A percentile compares a stretch with the other conserved stretches of the same genome.
Evolutionary conservation across 2,113 vertebrate species (phyloP).

Genomic region (Tretioscincus oriximinensis): DNA sequence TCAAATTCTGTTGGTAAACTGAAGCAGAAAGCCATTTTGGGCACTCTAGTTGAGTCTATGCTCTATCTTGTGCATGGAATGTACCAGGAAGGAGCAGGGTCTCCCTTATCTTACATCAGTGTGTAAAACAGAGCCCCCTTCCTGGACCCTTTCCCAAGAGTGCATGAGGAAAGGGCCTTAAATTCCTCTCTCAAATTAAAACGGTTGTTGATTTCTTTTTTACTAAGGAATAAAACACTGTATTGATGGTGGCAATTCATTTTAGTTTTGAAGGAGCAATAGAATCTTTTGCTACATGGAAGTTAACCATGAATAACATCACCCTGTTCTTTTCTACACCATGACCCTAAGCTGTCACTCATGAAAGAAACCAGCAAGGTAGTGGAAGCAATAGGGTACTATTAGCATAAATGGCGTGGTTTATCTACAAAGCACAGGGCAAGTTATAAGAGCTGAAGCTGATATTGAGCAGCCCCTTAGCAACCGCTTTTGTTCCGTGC

Average conservation of each 20-base stretch:
- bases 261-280: neutral
- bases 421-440: slow-evolving; percentile 7
- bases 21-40: too few species aligned
- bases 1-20: too few species aligned
- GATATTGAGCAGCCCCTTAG: slow-evolving; percentile 5
- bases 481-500: slow-evolving; percentile 21
- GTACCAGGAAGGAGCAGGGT: too few species aligned
- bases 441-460: neutral
- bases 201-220: neutral
- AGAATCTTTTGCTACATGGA: neutral
- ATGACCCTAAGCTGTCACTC: slow-evolving; percentile 4
- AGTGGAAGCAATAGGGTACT: neutral
- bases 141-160: too few species aligned
- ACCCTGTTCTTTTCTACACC: neutral
- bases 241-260: neutral
- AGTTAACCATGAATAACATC: neutral
- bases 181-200: too few species aligned
- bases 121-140: too few species aligned
- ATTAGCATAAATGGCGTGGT: slow-evolving; percentile 24
- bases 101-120: too few species aligned
- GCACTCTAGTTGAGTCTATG: too few species aligned
- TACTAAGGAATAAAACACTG: neutral
- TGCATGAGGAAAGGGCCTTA: too few species aligned
- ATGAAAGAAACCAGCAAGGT: neutral
- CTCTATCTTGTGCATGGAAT: too few species aligned